phyloP scores from a whole-genome alignment of 2,797 vertebrate species.

The Erethizon dorsatum region DNA sequence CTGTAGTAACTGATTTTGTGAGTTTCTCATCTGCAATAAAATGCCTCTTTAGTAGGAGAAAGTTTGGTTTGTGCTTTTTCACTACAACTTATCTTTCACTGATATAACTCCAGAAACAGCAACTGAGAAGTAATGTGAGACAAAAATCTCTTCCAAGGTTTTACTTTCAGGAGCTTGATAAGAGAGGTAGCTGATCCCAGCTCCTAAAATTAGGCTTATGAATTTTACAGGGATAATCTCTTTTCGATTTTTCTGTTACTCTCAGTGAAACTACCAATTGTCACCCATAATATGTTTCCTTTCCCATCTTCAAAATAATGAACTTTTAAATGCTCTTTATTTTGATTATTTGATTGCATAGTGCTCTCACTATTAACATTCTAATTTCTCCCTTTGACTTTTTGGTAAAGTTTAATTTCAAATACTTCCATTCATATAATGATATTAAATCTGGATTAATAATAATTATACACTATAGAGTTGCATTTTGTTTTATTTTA shows the following conservation, averaged over 20 bases:
- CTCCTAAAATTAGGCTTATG: constrained; percentile 20
- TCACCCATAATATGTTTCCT: not conserved
- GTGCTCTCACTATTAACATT: not conserved
- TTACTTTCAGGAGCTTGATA: constrained; percentile 35
- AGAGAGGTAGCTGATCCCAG: not conserved
- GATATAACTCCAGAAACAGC: not conserved
- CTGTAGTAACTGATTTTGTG: not conserved
- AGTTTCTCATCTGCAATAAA: not conserved
- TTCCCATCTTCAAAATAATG: constrained; percentile 8
- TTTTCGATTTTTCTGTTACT: not conserved
- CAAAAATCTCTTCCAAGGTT: not conserved
- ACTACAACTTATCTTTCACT: not conserved
- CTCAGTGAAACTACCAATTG: not conserved
- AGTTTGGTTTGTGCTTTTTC: not conserved
- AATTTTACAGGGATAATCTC: constrained; percentile 37
- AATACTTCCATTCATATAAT: not conserved
- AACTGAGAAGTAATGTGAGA: not conserved
- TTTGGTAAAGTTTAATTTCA: not conserved
- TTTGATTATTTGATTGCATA: not conserved
- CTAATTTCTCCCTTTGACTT: not conserved
- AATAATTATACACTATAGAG: not conserved
- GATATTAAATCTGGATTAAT: not conserved
- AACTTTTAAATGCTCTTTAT: not conserved
- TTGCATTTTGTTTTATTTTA: not conserved
- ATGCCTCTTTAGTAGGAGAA: not conserved